Evolutionary conservation across 2,113 vertebrate species (phyloP).

Genomic region (Synchiropus splendidus): DNA sequence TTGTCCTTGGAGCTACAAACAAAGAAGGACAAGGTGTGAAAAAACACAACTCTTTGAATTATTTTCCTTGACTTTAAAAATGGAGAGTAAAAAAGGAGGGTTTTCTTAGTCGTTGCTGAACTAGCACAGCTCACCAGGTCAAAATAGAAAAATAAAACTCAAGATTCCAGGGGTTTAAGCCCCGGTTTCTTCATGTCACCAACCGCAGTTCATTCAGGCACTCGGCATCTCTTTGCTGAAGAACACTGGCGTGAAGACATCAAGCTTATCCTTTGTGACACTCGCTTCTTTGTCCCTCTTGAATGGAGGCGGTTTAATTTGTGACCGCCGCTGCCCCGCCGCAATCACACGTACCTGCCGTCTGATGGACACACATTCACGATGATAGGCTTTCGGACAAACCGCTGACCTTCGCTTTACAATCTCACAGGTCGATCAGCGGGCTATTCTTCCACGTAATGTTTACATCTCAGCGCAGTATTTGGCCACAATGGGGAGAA

Average conservation of each 20-base stretch:
- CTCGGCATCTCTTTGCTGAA: slow-evolving; percentile 3
- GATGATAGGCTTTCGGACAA: slow-evolving; percentile 44
- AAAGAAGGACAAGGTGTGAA: slow-evolving; percentile 1
- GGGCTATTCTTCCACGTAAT: slow-evolving; percentile 62
- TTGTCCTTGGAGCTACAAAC: slow-evolving; percentile 14
- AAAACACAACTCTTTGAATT: slow-evolving; percentile 9
- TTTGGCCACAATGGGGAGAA: slow-evolving; percentile 55
- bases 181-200: slow-evolving; percentile 15
- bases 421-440: slow-evolving; percentile 60
- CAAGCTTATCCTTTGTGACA: slow-evolving; percentile 56
- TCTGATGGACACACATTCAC: slow-evolving; percentile 16
- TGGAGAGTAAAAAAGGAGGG: too few relatives aligned
- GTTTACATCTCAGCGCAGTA: slow-evolving; percentile 62
- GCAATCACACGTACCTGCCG: slow-evolving; percentile 10
- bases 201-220: too few relatives aligned
- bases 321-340: slow-evolving; percentile 3
- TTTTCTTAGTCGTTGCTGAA: too few relatives aligned
- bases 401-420: slow-evolving; percentile 61
- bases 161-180: slow-evolving; percentile 22
- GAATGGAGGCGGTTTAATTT: slow-evolving; percentile 56
- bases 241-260: slow-evolving; percentile 36
- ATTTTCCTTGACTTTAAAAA: not conserved
- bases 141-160: too few relatives aligned
- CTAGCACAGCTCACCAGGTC: too few relatives aligned
- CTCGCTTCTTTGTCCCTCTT: slow-evolving; percentile 48